A percentile compares a stretch with the other conserved stretches of the same genome.
These are phyloP conservation scores for Euspilapteryx auroguttella DNA, from an alignment of 2,888 invertebrate genomes.

Conservation along the genomic window DNA sequence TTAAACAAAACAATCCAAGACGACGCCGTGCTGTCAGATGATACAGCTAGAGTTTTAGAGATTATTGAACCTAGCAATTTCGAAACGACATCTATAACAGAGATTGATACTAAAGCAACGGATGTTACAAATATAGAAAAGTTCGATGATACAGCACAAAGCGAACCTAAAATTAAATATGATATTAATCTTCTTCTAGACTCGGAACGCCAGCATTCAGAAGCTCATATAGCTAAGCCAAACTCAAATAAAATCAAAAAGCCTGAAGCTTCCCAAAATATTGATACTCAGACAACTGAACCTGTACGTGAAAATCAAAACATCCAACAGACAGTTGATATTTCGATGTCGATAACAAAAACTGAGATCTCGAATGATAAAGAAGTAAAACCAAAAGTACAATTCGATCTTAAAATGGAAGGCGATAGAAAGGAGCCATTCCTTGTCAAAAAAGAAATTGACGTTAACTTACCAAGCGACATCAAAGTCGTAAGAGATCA, in stretches of 20 bases:
- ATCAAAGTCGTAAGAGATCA: background rate
- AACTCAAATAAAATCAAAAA: conserved; percentile 1
- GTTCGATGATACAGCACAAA: no score
- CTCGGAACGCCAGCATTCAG: conserved; percentile 22
- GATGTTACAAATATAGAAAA: no score
- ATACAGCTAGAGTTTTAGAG: no score
- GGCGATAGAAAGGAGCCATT: conserved; percentile 19
- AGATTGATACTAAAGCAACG: background rate
- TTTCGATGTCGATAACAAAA: conserved; percentile 33
- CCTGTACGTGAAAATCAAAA: no score
- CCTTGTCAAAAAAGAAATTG: conserved; percentile 35
- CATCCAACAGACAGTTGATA: conserved; percentile 30
- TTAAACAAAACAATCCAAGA: no score
- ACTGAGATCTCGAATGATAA: conserved; percentile 15
- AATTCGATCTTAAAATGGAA: conserved; percentile 27
- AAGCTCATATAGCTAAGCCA: conserved; percentile 15
- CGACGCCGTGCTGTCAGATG: no score
- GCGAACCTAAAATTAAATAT: no score
- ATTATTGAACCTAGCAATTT: no score
- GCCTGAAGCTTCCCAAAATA: no score
- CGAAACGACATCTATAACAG: no score
- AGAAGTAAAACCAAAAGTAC: conserved; percentile 22
- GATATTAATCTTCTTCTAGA: conserved; percentile 22
- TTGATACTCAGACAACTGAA: no score
- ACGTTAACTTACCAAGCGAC: conserved; percentile 26